Conservation (phyloP, 2,888 invertebrate genomes). For the Formica aserva region DNA sequence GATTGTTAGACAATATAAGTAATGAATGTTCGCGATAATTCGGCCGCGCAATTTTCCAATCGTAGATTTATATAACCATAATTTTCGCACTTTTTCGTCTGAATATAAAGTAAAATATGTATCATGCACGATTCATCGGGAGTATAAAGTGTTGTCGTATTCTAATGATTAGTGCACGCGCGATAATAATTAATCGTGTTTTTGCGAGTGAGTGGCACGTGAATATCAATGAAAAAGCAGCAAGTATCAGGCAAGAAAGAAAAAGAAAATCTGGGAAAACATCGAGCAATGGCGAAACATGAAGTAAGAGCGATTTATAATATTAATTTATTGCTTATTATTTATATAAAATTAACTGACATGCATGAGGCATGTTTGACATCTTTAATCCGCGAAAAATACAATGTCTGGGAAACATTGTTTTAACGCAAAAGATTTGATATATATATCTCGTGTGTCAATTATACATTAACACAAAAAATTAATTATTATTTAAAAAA, state of each 20-base stretch:
- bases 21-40: not conserved
- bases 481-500: conserved; percentile 14
- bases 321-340: not conserved
- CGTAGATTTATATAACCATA: not conserved
- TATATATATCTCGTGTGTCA: not conserved
- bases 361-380: no score
- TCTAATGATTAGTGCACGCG: not conserved
- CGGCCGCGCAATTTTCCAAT: not conserved
- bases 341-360: not conserved
- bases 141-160: not conserved
- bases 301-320: not conserved
- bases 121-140: not conserved
- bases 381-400: not conserved
- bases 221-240: not conserved
- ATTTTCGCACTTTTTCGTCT: not conserved
- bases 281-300: not conserved
- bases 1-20: not conserved
- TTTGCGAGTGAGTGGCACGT: no score
- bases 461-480: not conserved
- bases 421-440: not conserved
- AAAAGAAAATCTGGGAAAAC: not conserved
- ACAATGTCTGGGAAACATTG: not conserved
- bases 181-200: not conserved
- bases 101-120: not conserved
- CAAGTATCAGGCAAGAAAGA: not conserved